Percentiles rank a stretch among this genome's conserved stretches.
phyloP scores from a whole-genome alignment of 2,888 invertebrate species.

The Sycophila texana region DNA sequence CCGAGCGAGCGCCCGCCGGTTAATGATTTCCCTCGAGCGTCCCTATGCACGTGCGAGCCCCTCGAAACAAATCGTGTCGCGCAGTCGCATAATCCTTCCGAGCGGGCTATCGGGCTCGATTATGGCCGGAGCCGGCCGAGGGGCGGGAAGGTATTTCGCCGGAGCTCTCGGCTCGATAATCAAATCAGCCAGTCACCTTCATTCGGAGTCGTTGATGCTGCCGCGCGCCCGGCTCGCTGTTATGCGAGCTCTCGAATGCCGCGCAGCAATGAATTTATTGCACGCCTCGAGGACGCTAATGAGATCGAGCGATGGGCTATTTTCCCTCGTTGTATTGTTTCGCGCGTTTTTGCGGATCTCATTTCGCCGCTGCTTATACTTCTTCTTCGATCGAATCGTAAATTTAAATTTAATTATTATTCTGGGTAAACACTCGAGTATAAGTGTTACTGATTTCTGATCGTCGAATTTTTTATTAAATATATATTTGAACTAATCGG shows the following conservation, averaged over 20 bases:
- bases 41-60: neutral
- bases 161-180: slow-evolving; percentile 5
- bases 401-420: too few species aligned
- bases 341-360: neutral
- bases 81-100: slow-evolving; percentile 33
- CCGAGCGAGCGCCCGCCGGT: neutral
- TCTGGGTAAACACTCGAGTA: too few species aligned
- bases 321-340: neutral
- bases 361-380: too few species aligned
- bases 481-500: too few species aligned
- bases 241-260: neutral
- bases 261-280: neutral
- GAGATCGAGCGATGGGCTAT: neutral
- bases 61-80: slow-evolving; percentile 39
- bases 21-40: slow-evolving; percentile 46
- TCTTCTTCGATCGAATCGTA: neutral
- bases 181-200: neutral
- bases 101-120: slow-evolving; percentile 34
- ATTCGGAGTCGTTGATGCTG: too few species aligned
- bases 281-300: neutral
- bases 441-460: too few species aligned
- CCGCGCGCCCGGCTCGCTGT: too few species aligned
- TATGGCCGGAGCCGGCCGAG: neutral
- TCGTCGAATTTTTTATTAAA: too few species aligned
- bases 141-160: neutral